Percentiles rank a stretch among this genome's conserved stretches.
Conservation (phyloP, 2,888 invertebrate species). For the Epirrhoe tristata region DNA sequence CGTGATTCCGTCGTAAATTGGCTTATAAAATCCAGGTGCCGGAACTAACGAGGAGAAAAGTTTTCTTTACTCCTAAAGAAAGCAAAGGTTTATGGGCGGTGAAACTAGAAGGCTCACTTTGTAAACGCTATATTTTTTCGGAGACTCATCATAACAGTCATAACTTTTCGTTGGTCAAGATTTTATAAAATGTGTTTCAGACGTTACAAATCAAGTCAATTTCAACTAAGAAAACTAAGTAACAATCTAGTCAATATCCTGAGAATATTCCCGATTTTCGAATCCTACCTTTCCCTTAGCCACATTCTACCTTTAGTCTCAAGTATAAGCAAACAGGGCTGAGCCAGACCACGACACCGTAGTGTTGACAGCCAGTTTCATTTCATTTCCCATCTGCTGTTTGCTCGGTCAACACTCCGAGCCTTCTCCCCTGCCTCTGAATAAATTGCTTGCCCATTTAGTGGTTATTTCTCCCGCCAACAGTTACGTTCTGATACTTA, state of each 20-base stretch:
- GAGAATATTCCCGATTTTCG: conserved; percentile 5
- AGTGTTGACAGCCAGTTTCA: conserved; percentile 65
- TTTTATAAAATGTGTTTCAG: too few relatives aligned
- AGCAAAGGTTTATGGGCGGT: too few relatives aligned
- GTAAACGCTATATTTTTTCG: too few relatives aligned
- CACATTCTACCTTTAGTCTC: conserved; percentile 1
- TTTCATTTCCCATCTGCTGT: conserved; percentile 74
- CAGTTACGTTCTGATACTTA: not conserved
- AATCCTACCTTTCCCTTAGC: conserved; percentile 2
- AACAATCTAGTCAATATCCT: not conserved
- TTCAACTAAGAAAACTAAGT: not conserved
- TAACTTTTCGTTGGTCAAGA: too few relatives aligned
- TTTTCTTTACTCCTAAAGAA: too few relatives aligned
- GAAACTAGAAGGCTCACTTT: too few relatives aligned
- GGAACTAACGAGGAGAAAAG: too few relatives aligned
- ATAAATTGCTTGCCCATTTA: conserved; percentile 64
- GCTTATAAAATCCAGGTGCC: too few relatives aligned
- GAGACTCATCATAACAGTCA: too few relatives aligned
- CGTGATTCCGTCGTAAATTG: too few relatives aligned
- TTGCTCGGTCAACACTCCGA: conserved; percentile 68
- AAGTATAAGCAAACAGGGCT: conserved; percentile 67
- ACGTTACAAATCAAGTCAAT: not conserved
- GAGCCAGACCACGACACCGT: conserved; percentile 52
- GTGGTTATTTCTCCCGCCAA: conserved; percentile 42
- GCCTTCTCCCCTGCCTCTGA: conserved; percentile 54